Base-by-base conservation (phyloP, 2,888 invertebrate genomes). In the Azorinus chamasolen region DNA sequence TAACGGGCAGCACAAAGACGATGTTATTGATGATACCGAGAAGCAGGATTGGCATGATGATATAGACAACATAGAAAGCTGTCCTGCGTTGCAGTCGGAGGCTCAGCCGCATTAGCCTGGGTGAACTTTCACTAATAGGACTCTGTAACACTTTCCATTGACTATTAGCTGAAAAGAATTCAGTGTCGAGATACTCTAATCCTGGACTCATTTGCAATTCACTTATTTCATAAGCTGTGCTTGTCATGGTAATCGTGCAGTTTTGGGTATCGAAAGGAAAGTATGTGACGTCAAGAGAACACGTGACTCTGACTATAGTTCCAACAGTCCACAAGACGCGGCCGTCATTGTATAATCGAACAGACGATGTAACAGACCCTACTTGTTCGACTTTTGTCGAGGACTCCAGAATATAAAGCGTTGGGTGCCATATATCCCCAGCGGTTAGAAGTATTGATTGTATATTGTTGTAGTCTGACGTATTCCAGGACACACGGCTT, bases 41-140 rank as follows among this genome's bases (percentile, higher is more conserved):
- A n/a, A 82, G 53, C 1, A 68, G 48, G 1, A 82, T 24, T n/a
- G 82, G 82, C 2, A 55, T 37, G 2, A 82, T 62, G 1, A 82
- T 65, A 18, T 78, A 78, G 3, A 79, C 59, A 0, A 73, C 43
- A 45, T 37, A 72, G 48, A 78, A 72, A 46, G 14, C 22, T 20
- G 20, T 27, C 10, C 46, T 45, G 8, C 59, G 59, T 20, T 46
- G 45, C 2, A 59, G n/a, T 14, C 25, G 18, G 6, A 59, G 18
- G 18, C n/a, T 45, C 27, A 59, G 25, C 12, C 46, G 45, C 2
- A 59, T 32, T 32, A 6, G 32, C 10, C 5, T 6, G 4, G 10
- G 32, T 32, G 32, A 32, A 32, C 4, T 32, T 4, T 32, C 10
- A 6, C 5, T 32, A 32, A 32, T 10, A 32, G 32, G 32, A 32